Conservation (phyloP, 2,888 invertebrate species). For the Xiphydria camelus region DNA sequence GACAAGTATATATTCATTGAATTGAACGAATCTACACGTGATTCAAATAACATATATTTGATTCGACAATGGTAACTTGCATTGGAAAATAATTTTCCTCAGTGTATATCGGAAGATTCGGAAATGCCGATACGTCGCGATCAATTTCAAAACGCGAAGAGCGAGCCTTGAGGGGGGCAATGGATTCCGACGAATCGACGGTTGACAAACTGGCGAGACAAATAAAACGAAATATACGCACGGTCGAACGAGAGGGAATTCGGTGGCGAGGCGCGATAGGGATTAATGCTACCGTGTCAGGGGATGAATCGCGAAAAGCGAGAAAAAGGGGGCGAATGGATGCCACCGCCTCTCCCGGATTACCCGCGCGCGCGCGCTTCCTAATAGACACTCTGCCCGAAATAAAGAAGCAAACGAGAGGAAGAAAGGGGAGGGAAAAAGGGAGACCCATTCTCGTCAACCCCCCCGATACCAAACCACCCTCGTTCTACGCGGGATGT, state of each 20-base stretch:
- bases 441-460: background rate
- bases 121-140: too few relatives aligned
- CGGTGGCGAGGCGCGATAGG: background rate
- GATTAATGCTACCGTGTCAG: slow-evolving; percentile 19
- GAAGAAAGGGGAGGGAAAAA: slow-evolving; percentile 9
- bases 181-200: background rate
- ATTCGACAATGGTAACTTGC: too few relatives aligned
- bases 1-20: too few relatives aligned
- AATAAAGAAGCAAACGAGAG: slow-evolving; percentile 24
- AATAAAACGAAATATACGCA: background rate
- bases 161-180: background rate
- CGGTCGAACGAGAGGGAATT: background rate
- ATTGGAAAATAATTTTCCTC: too few relatives aligned
- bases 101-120: too few relatives aligned
- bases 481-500: background rate
- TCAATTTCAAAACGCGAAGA: background rate
- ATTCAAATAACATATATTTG: too few relatives aligned
- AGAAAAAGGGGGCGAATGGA: slow-evolving; percentile 27
- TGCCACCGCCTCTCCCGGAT: slow-evolving; percentile 22
- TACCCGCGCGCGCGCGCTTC: slow-evolving; percentile 23
- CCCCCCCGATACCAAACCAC: too few relatives aligned
- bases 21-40: too few relatives aligned
- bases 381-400: slow-evolving; percentile 26
- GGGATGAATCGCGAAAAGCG: slow-evolving; percentile 27
- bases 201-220: background rate